Evolutionary conservation across 2,797 vertebrate species (phyloP).

Genomic region (Malacoraja senta): DNA sequence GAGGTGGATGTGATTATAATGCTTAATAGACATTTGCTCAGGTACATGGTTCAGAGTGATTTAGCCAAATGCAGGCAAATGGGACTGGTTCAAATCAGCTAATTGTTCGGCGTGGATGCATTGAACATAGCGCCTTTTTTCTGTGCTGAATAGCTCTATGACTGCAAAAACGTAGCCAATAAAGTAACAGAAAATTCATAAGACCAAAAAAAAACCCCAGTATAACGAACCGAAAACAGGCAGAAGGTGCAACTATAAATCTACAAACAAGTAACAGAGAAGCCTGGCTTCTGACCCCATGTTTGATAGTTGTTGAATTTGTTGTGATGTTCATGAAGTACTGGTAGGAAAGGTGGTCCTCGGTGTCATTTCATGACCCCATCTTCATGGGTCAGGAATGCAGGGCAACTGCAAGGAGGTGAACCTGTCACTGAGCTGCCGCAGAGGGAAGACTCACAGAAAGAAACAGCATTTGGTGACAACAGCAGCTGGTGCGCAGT

Average conservation of each 20-base stretch:
- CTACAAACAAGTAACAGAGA: not conserved
- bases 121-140: too few species aligned
- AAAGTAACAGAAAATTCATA: not conserved
- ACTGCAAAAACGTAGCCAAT: not conserved
- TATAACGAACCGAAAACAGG: slow-evolving; percentile 32
- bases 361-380: not conserved
- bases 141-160: not conserved
- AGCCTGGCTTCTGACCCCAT: not conserved
- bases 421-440: slow-evolving; percentile 61
- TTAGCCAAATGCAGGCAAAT: too few species aligned
- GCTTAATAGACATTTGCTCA: too few species aligned
- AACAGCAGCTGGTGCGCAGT: slow-evolving; percentile 54
- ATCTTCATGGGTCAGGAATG: not conserved
- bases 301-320: slow-evolving; percentile 25
- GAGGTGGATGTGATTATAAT: too few species aligned
- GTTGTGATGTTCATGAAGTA: not conserved
- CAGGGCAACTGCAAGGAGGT: not conserved
- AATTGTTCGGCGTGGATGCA: too few species aligned
- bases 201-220: not conserved
- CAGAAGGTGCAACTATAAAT: not conserved
- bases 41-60: too few species aligned
- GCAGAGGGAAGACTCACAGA: slow-evolving; percentile 54
- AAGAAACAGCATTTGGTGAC: slow-evolving; percentile 51
- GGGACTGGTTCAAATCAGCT: too few species aligned
- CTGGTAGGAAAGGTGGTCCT: not conserved